Percentiles rank a stretch among this genome's conserved stretches.
phyloP scores from a whole-genome alignment of 2,113 vertebrate species.

The Candoia aspera region DNA sequence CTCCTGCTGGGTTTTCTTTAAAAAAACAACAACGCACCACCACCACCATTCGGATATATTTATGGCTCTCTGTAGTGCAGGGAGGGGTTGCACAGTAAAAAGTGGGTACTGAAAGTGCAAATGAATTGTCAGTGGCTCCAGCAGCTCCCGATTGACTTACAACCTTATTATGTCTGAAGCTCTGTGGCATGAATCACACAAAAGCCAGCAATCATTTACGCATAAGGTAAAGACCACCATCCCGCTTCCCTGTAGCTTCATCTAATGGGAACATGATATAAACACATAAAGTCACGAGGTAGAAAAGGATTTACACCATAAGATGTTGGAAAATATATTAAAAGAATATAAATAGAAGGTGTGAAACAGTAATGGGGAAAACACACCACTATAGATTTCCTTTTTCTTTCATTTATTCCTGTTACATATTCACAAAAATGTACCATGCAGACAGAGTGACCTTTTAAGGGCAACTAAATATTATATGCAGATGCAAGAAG shows the following conservation, averaged over 20 bases:
- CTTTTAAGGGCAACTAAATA: background rate
- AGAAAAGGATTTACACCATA: conserved; percentile 17
- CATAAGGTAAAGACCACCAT: conserved; percentile 41
- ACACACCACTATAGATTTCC: background rate
- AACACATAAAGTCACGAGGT: conserved; percentile 25
- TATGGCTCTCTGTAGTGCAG: conserved; percentile 38
- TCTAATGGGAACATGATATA: conserved; percentile 7
- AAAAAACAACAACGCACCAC: background rate
- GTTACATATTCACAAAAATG: background rate
- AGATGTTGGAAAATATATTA: conserved; percentile 25
- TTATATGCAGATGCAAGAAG: background rate
- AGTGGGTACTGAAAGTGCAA: conserved; percentile 38
- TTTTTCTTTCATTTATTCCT: background rate
- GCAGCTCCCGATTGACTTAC: conserved; percentile 51
- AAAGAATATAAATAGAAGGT: background rate
- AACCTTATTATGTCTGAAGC: conserved; percentile 53
- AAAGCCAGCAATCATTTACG: conserved; percentile 57
- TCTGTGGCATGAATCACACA: conserved; percentile 54
- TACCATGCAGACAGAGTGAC: background rate
- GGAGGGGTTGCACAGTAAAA: conserved; percentile 22
- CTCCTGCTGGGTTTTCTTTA: conserved; percentile 22
- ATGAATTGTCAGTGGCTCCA: conserved; percentile 48
- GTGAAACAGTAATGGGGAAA: conserved; percentile 7
- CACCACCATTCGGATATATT: conserved; percentile 25
- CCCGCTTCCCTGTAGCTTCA: conserved; percentile 34